These are phyloP conservation scores for Cercopithecus neglectus DNA, from an alignment of 2,797 vertebrate species.

Conservation along the genomic window DNA sequence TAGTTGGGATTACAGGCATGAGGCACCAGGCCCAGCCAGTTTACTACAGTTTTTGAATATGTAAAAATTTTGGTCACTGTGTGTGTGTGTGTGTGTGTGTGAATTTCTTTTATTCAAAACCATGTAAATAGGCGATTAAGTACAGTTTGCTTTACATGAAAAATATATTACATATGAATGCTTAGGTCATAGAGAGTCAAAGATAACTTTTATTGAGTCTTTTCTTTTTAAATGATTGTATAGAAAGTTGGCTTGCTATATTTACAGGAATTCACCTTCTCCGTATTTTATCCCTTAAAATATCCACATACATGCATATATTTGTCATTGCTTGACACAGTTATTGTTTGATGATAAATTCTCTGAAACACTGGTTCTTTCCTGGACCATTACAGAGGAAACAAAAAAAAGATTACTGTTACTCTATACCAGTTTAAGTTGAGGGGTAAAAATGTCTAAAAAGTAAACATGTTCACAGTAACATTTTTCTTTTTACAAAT, in stretches of 20 bases:
- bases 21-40: not conserved
- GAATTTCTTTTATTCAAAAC: not conserved
- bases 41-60: not conserved
- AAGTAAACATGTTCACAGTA: slow-evolving; percentile 15
- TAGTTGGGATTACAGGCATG: not conserved
- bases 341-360: not conserved
- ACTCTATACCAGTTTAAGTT: slow-evolving; percentile 15
- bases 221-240: slow-evolving; percentile 21
- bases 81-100: not conserved
- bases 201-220: not conserved
- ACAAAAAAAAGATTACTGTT: not conserved
- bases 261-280: not conserved
- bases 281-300: not conserved
- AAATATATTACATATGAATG: not conserved
- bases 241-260: not conserved
- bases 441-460: not conserved
- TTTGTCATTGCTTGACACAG: not conserved
- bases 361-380: not conserved
- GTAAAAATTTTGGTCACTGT: not conserved
- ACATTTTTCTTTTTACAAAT: slow-evolving; percentile 21
- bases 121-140: not conserved
- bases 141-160: not conserved
- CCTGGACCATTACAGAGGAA: not conserved
- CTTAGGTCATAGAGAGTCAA: not conserved
- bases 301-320: not conserved